Evolutionary conservation across 2,888 invertebrate genomes (phyloP), one percentile per base, ranked within the genome.

Genomic region (Eugnorisma glareosa): DNA sequence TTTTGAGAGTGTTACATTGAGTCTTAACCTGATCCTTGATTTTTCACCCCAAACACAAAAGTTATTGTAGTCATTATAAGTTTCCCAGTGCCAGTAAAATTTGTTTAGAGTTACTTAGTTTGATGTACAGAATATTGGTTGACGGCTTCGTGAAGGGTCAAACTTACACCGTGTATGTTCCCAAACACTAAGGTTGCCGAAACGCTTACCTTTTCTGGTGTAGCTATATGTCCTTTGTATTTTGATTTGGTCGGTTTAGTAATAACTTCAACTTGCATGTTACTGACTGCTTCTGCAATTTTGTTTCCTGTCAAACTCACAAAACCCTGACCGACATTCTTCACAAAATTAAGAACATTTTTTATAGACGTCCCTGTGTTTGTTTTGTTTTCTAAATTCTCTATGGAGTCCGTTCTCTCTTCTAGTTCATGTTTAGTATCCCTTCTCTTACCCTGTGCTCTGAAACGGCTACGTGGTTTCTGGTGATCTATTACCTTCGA

Each of bases 211-310:
- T 54, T 7, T n/a, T 54, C n/a, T n/a, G n/a, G n/a, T n/a, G 11
- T 11, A n/a, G 54, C n/a, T 54, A 4, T 54, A n/a, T 11, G 4
- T 54, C n/a, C 54, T 57, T 15, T 28, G 28, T 28, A 6, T 15
- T 57, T 57, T 24, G 24, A 4, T n/a, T n/a, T n/a, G n/a, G n/a
- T n/a, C 51, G 24, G 4, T 2, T 61, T 21, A 10, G 35, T 35
- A 21, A 61, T 5, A 11, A 79, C 54, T 59, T 68, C 57, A 11
- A 6, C 6, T 0, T 84, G 28, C 0, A 84, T 24, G 28, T 15
- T n/a, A 21, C 59, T n/a, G 0, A 73, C 31, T 0, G 57, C 15
- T 1, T 79, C n/a, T 15, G 35, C 13, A 0, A 79, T 8, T 5
- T 67, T 78, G 1, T 18, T 2, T 0, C 1, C 51, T 0, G 82